phyloP scores from a whole-genome alignment of 2,888 invertebrate species.

The Drosophila dives region DNA sequence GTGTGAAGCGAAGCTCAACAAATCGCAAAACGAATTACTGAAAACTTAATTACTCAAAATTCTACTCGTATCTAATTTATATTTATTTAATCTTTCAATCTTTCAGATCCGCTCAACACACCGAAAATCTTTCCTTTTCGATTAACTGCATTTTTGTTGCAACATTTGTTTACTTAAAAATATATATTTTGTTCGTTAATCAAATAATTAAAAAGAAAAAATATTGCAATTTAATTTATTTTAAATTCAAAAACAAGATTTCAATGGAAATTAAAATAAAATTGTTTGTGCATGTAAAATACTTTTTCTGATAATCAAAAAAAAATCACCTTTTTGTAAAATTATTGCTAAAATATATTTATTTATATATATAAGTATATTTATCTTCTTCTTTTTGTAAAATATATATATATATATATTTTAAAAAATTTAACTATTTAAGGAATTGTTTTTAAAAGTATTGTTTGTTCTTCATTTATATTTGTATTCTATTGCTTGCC shows the following conservation, averaged over 20 bases:
- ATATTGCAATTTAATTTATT: background rate
- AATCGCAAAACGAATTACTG: conserved; percentile 22
- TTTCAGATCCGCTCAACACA: background rate
- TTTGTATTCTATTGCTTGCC: background rate
- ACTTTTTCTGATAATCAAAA: background rate
- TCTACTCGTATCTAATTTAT: conserved; percentile 11
- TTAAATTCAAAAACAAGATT: background rate
- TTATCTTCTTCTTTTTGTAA: too few species aligned
- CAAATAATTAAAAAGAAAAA: background rate
- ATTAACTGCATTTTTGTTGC: background rate
- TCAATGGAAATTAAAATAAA: background rate
- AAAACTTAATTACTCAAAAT: conserved; percentile 6
- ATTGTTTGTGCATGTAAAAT: background rate
- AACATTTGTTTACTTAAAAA: background rate
- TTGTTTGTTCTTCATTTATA: background rate
- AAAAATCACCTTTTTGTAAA: background rate
- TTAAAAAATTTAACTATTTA: background rate
- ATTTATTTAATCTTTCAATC: conserved; percentile 14
- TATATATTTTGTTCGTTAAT: background rate
- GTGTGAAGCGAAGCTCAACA: conserved; percentile 40
- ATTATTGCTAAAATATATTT: background rate
- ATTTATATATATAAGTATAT: too few species aligned
- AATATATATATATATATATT: too few species aligned
- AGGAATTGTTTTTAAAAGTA: background rate
- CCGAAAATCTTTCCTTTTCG: background rate